Base-by-base conservation (phyloP, 2,888 invertebrate species). In the Ormyrus rosae region DNA sequence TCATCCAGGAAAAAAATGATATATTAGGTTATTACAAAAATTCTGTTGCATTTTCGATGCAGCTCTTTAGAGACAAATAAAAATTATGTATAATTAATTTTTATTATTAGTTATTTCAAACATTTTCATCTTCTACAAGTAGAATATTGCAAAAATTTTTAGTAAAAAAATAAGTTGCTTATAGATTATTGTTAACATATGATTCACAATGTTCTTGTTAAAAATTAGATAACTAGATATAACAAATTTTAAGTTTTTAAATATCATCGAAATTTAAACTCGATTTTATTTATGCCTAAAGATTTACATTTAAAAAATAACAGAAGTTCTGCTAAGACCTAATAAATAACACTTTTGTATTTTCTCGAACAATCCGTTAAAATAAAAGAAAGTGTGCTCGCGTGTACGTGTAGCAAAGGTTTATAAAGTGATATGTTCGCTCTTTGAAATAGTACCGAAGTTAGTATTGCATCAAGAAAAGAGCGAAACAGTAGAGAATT, bases 321-420 rank as follows among this genome's bases (percentile, higher is more conserved):
- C 69, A 70, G 78, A 81, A 75, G n/a, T 72, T 80, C 75, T 79
- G 74, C 63, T 74, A 76, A 70, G 55, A 80, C 76, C 73, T 79
- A 76, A 76, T 73, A 76, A 84, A 82, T 75, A 78, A 83, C 83
- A 84, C 83, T 87, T 86, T 87, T 85, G 81, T 86, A 86, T 85
- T 84, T 85, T 85, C 82, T 84, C 84, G 84, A 84, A 77, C 77
- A 82, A 84, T 82, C 13, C 11, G 56, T 51, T 13, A 67, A 67
- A 58, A 69, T 51, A 19, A 64, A 56, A 34, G n/a, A 67, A 69
- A 71, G 60, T 68, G 64, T 81, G 72, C 58, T 61, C 68, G 67
- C 50, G 8, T 68, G 75, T 51, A 13, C 11, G 61, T 74, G 65
- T 58, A 46, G 9, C 55, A 45, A 78, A 81, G 64, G 61, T 73